Evolutionary conservation across 1,140 invertebrate species (phyloP).

Genomic region (Araneus ventricosus): DNA sequence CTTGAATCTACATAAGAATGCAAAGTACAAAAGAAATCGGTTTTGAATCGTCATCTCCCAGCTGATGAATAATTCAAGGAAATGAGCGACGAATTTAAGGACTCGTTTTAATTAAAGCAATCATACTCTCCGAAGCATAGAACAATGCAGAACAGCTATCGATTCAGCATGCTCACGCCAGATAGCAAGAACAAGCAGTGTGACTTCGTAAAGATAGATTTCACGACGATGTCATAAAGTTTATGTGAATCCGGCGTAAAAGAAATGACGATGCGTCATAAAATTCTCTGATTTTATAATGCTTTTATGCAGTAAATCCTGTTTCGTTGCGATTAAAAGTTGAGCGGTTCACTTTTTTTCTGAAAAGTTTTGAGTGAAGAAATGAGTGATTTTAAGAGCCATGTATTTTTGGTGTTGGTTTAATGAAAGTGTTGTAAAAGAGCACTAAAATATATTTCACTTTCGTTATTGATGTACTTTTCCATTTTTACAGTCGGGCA

Average conservation of each 20-base stretch:
- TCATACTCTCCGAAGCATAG: not conserved
- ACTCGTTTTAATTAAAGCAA: constrained; percentile 1
- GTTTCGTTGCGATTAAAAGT: not conserved
- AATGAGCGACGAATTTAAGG: not conserved
- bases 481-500: too few species aligned
- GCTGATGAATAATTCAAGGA: constrained; percentile 17
- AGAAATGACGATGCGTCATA: not conserved
- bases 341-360: not conserved
- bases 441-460: too few species aligned
- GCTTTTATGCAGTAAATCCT: not conserved
- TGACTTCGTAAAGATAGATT: not conserved
- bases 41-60: not conserved
- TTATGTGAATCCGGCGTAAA: not conserved
- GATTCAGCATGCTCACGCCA: not conserved
- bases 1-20: too few species aligned
- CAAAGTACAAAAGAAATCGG: too few species aligned
- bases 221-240: not conserved
- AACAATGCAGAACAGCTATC: not conserved
- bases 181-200: not conserved
- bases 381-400: too few species aligned
- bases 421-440: too few species aligned
- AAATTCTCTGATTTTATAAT: not conserved
- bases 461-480: too few species aligned
- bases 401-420: too few species aligned
- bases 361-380: too few species aligned